Conservation (phyloP, 2,113 vertebrate genomes). For the Eublepharis macularius region DNA sequence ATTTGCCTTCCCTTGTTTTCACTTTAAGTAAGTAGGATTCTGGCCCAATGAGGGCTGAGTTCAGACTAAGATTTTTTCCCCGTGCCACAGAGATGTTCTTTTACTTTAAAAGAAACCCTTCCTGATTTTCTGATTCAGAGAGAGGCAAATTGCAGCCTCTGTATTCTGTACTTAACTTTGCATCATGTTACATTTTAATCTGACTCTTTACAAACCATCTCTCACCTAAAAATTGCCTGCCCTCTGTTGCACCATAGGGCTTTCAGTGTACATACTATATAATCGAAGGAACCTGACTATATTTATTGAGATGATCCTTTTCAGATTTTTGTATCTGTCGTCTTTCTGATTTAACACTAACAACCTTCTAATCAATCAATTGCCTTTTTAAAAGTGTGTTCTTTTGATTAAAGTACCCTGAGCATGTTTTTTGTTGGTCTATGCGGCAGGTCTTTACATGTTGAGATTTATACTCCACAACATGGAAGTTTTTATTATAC, state of each 20-base stretch:
- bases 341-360: slow-evolving; percentile 24
- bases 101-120: neutral
- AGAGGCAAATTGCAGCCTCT: neutral
- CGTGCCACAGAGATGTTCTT: neutral
- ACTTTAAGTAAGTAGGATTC: neutral
- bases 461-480: slow-evolving; percentile 39
- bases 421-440: slow-evolving; percentile 48
- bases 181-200: neutral
- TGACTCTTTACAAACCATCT: neutral
- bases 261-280: slow-evolving; percentile 24
- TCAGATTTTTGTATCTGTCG: slow-evolving; percentile 21
- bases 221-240: neutral
- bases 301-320: slow-evolving; percentile 36
- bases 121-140: neutral
- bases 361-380: slow-evolving; percentile 6
- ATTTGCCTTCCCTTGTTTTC: neutral
- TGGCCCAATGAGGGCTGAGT: neutral
- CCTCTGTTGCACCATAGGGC: slow-evolving; percentile 28
- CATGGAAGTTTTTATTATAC: slow-evolving; percentile 20
- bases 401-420: neutral
- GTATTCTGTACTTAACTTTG: slow-evolving; percentile 11
- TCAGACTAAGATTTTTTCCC: too few species aligned
- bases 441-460: slow-evolving; percentile 18
- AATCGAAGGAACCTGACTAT: slow-evolving; percentile 25
- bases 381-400: neutral